Conservation (phyloP, 2,797 vertebrate species). For the Clarias laeviceps region DNA sequence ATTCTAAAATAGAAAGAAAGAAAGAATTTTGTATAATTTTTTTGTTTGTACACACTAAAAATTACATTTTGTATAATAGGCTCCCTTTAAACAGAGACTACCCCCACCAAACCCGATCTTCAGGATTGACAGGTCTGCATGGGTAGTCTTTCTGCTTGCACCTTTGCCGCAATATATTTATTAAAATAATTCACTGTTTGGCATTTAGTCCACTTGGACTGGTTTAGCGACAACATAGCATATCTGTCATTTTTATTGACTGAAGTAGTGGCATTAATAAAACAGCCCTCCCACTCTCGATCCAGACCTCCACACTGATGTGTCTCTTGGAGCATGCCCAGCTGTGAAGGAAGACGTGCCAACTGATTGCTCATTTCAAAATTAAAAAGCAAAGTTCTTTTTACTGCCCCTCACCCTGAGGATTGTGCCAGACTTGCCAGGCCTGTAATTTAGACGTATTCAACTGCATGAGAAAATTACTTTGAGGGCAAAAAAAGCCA, state of each 20-base stretch:
- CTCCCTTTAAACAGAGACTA: no score
- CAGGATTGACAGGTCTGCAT: not conserved
- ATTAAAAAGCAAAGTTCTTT: slow-evolving; percentile 50
- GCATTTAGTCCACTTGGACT: slow-evolving; percentile 17
- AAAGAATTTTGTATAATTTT: no score
- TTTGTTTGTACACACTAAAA: no score
- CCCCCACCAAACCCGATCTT: no score
- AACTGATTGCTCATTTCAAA: slow-evolving; percentile 60
- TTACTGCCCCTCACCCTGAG: not conserved
- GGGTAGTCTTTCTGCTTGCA: not conserved
- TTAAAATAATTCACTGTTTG: not conserved
- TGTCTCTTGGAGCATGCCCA: slow-evolving; percentile 65
- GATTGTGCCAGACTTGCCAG: slow-evolving; percentile 13
- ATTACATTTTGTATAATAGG: no score
- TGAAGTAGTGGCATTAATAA: slow-evolving; percentile 20
- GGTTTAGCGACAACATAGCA: not conserved
- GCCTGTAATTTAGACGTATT: slow-evolving; percentile 10
- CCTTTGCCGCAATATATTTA: not conserved
- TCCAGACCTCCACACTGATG: slow-evolving; percentile 54
- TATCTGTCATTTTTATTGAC: slow-evolving; percentile 20
- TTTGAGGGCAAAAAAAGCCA: not conserved
- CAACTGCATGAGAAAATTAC: not conserved
- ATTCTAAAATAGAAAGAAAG: no score
- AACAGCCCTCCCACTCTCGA: slow-evolving; percentile 11
- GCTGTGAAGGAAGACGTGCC: slow-evolving; percentile 63